Conservation (phyloP, 1,140 invertebrate species). For the Asbolus verrucosus region DNA sequence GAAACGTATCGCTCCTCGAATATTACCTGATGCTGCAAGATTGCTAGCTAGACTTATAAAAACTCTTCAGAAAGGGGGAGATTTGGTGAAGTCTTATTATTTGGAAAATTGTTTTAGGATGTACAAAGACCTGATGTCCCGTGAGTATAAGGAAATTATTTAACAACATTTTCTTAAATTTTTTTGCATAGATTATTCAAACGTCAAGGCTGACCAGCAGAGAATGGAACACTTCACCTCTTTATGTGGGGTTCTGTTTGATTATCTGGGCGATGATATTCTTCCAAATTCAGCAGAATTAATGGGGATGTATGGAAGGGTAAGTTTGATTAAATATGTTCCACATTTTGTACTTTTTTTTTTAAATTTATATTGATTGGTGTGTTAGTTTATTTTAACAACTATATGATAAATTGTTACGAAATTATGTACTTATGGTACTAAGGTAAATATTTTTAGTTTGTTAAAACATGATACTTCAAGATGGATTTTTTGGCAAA, state of each 20-base stretch:
- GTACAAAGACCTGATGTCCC: constrained; percentile 88
- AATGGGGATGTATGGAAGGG: constrained; percentile 83
- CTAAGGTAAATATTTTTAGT: too few relatives aligned
- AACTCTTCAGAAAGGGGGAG: constrained; percentile 75
- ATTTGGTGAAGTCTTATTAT: constrained; percentile 75
- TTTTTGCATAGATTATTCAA: constrained; percentile 78
- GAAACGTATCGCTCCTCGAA: constrained; percentile 73
- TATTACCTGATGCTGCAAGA: constrained; percentile 79
- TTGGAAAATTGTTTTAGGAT: constrained; percentile 75
- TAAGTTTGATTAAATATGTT: constrained; percentile 67
- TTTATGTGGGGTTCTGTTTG: constrained; percentile 74
- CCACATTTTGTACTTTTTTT: too few relatives aligned
- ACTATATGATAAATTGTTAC: too few relatives aligned
- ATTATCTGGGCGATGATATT: constrained; percentile 73
- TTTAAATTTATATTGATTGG: too few relatives aligned
- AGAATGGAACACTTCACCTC: constrained; percentile 82
- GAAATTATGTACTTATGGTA: too few relatives aligned
- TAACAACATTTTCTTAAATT: neutral
- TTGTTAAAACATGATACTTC: too few relatives aligned
- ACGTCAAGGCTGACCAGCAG: constrained; percentile 78
- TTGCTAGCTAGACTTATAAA: constrained; percentile 80
- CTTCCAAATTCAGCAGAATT: constrained; percentile 83
- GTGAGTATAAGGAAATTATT: constrained; percentile 69
- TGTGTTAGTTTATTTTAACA: too few relatives aligned
- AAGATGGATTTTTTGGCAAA: too few relatives aligned